A percentile compares a stretch with the other conserved stretches of the same genome.
phyloP scores from a whole-genome alignment of 1,140 invertebrate species.

The Euura lappo region DNA sequence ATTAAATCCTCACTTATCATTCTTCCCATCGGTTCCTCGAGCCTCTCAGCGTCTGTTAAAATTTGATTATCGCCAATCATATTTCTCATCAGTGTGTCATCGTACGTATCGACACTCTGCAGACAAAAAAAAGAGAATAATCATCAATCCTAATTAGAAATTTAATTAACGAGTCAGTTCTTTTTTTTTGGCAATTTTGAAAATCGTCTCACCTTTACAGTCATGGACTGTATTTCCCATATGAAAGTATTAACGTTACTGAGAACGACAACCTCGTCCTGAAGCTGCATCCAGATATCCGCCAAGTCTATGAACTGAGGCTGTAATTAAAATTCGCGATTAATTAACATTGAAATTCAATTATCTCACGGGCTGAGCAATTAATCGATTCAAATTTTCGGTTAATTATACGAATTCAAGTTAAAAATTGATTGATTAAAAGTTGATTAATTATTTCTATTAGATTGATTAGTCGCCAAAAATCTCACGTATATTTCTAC shows the following conservation, averaged over 20 bases:
- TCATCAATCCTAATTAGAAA: conserved; percentile 14
- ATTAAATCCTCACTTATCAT: conserved; percentile 46
- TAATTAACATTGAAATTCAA: not conserved
- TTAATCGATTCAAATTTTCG: conserved; percentile 5
- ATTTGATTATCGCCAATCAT: conserved; percentile 41
- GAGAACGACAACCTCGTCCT: conserved; percentile 68
- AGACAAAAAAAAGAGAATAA: conserved; percentile 7
- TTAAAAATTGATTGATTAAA: not conserved
- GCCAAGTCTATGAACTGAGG: conserved; percentile 69
- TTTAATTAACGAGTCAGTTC: conserved; percentile 3
- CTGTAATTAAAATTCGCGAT: conserved; percentile 48
- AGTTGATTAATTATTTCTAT: not conserved
- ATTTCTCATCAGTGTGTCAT: conserved; percentile 45
- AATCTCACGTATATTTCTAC: conserved; percentile 67
- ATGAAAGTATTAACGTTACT: conserved; percentile 65
- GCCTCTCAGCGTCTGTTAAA: conserved; percentile 59
- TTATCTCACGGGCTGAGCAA: conserved; percentile 1
- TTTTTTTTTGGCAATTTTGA: conserved; percentile 30
- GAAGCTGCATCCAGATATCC: conserved; percentile 67
- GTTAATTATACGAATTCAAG: not conserved
- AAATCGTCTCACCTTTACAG: conserved; percentile 52
- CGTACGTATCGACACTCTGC: conserved; percentile 39
- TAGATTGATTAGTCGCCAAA: conserved; percentile 23
- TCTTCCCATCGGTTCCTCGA: conserved; percentile 52
- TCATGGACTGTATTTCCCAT: conserved; percentile 57